A percentile compares a stretch with the other conserved stretches of the same genome.
phyloP scores from a whole-genome alignment of 2,888 invertebrate genomes.

The Brachypterus glaber region DNA sequence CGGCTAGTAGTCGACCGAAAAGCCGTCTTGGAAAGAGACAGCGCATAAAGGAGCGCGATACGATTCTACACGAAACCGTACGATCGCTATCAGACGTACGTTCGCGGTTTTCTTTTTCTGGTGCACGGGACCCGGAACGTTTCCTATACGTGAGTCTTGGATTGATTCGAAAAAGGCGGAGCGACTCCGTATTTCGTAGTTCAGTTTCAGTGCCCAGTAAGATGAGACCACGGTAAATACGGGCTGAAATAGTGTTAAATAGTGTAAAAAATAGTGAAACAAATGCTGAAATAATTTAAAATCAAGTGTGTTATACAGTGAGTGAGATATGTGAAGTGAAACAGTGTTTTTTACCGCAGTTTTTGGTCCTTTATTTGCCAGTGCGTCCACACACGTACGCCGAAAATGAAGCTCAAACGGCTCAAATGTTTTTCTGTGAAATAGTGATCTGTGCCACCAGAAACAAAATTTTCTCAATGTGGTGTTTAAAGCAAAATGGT shows the following conservation, averaged over 20 bases:
- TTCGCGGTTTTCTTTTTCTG: constrained; percentile 26
- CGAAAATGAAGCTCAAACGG: constrained; percentile 33
- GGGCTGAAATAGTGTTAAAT: constrained; percentile 33
- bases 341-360: background rate
- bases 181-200: constrained; percentile 21
- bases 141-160: constrained; percentile 22
- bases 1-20: constrained; percentile 36
- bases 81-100: constrained; percentile 25
- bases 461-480: constrained; percentile 72
- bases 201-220: constrained; percentile 33
- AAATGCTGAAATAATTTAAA: constrained; percentile 14
- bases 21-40: constrained; percentile 35
- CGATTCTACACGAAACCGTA: constrained; percentile 37
- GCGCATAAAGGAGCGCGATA: constrained; percentile 38
- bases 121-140: constrained; percentile 18
- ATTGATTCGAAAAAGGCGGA: constrained; percentile 30
- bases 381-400: constrained; percentile 8
- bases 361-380: background rate
- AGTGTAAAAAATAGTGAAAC: constrained; percentile 24
- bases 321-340: background rate
- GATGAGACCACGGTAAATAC: constrained; percentile 37
- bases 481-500: constrained; percentile 97
- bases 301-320: constrained; percentile 9
- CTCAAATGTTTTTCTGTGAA: constrained; percentile 36
- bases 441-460: constrained; percentile 40